phyloP scores from a whole-genome alignment of 1,140 invertebrate species.

The Pemphigus obesinymphae region DNA sequence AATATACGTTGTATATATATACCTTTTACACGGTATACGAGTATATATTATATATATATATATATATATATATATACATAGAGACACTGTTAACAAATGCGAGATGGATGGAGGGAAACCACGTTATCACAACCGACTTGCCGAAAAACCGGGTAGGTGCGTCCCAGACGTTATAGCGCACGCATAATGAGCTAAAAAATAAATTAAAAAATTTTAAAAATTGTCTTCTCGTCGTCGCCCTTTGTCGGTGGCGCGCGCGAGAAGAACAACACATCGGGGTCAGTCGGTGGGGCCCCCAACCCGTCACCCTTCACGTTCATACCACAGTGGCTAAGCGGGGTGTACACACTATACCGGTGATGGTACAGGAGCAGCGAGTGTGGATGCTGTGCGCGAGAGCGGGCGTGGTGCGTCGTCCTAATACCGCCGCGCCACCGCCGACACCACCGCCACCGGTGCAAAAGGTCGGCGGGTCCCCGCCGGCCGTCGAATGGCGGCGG shows the following conservation, averaged over 20 bases:
- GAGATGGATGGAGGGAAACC: background rate
- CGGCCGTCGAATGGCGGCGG: background rate
- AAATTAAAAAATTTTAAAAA: too few relatives aligned
- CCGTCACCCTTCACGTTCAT: background rate
- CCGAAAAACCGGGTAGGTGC: background rate
- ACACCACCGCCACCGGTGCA: slow-evolving; percentile 8
- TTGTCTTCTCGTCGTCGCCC: background rate
- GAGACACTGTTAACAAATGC: background rate
- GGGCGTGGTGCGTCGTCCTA: slow-evolving; percentile 30
- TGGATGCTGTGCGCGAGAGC: slow-evolving; percentile 26
- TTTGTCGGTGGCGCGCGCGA: background rate
- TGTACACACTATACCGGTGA: background rate
- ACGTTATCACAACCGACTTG: background rate
- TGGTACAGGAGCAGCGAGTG: background rate
- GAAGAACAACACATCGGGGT: slow-evolving; percentile 12
- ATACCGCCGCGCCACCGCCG: background rate
- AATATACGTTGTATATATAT: too few relatives aligned
- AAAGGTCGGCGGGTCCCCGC: slow-evolving; percentile 11
- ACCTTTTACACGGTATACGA: too few relatives aligned
- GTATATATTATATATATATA: too few relatives aligned
- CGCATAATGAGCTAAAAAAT: background rate
- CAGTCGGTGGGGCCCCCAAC: background rate
- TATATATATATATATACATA: too few relatives aligned
- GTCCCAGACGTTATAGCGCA: background rate
- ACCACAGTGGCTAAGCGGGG: background rate